phyloP scores from a whole-genome alignment of 1,140 invertebrate species.

The Lepidurus arcticus region DNA sequence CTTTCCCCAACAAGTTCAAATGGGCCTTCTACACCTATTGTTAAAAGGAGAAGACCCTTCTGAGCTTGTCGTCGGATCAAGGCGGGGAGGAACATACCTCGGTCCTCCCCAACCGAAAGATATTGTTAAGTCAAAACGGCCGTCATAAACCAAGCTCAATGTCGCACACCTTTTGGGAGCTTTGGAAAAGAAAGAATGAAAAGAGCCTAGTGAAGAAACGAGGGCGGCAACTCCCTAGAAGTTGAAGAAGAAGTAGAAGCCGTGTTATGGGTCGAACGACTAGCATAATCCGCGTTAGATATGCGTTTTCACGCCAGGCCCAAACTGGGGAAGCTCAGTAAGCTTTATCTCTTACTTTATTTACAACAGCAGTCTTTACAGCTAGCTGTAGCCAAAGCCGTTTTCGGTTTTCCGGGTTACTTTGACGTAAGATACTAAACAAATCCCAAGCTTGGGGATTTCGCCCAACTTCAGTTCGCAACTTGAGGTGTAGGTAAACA shows the following conservation, averaged over 20 bases:
- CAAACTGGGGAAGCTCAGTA: too few species aligned
- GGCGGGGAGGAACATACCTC: background rate
- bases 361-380: background rate
- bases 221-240: background rate
- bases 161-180: background rate
- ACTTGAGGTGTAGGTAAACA: too few species aligned
- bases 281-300: background rate
- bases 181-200: background rate
- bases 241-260: background rate
- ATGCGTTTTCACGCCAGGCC: slow-evolving; percentile 16
- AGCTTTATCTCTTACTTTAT: background rate
- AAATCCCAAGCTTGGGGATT: too few species aligned
- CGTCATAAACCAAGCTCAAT: slow-evolving; percentile 15
- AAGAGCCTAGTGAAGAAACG: background rate
- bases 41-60: slow-evolving; percentile 15
- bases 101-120: background rate
- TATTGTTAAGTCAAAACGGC: slow-evolving; percentile 12
- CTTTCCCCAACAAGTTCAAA: background rate
- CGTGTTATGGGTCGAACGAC: slow-evolving; percentile 13
- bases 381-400: background rate
- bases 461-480: too few species aligned
- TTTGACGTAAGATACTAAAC: too few species aligned
- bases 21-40: slow-evolving; percentile 17
- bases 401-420: too few species aligned
- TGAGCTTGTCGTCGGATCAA: slow-evolving; percentile 10